phyloP scores from a whole-genome alignment of 1,140 invertebrate species.

The Holcopasites calliopsidis region DNA sequence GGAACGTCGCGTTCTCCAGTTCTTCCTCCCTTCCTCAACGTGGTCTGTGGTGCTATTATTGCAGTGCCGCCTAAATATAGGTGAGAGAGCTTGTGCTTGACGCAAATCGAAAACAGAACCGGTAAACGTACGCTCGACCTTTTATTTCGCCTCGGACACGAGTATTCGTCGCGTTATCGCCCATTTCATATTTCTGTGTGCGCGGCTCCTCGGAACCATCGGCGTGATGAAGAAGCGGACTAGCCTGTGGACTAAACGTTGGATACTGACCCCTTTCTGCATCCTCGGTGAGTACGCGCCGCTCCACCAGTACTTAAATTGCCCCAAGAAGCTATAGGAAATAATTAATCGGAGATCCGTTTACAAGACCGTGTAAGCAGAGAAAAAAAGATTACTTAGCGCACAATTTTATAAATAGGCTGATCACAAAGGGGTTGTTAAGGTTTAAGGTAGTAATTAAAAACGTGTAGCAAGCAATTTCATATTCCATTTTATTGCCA shows the following conservation, averaged over 20 bases:
- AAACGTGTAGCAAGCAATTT: neutral
- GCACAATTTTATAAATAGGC: too few species aligned
- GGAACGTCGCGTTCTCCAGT: constrained; percentile 41
- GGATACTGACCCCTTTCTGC: neutral
- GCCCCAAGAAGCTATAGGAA: neutral
- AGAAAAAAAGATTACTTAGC: too few species aligned
- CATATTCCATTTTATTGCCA: neutral
- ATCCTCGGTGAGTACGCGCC: neutral
- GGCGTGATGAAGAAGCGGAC: neutral
- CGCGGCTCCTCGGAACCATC: neutral
- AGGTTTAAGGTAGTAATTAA: too few species aligned
- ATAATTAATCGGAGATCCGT: neutral
- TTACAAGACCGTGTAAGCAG: too few species aligned
- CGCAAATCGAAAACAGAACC: constrained; percentile 46
- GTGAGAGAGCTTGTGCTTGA: constrained; percentile 46
- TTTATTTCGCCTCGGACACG: constrained; percentile 2
- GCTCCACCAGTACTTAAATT: too few species aligned
- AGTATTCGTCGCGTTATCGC: neutral
- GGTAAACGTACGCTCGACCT: constrained; percentile 7
- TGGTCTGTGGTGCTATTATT: constrained; percentile 47
- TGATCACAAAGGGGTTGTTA: too few species aligned
- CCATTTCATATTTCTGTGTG: neutral
- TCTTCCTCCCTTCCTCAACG: constrained; percentile 32
- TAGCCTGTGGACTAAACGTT: too few species aligned
- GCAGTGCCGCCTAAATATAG: constrained; percentile 56